These are phyloP conservation scores for Steinernema feltiae DNA, from an alignment of 1,140 invertebrate genomes.

Conservation along the genomic window DNA sequence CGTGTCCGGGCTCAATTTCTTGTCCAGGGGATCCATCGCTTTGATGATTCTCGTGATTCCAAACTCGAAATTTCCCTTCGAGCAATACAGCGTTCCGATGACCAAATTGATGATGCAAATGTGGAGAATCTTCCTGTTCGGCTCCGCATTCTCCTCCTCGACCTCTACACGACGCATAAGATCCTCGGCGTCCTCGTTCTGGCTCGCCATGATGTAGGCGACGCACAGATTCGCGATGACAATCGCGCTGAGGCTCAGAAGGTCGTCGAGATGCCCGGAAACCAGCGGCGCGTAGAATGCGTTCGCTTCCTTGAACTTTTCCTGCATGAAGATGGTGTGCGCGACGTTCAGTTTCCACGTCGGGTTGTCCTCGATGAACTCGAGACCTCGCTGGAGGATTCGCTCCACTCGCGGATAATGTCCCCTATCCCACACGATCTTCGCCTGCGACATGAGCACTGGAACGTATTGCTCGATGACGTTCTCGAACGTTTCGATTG, in stretches of 20 bases:
- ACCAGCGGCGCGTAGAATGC: slow-evolving; percentile 98
- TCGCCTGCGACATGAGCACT: slow-evolving; percentile 95
- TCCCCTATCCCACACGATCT: slow-evolving; percentile 96
- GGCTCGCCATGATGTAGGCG: slow-evolving; percentile 96
- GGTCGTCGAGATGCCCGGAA: slow-evolving; percentile 85
- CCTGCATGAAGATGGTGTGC: slow-evolving; percentile 97
- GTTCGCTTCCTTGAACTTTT: slow-evolving; percentile 90
- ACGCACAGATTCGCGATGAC: slow-evolving; percentile 96
- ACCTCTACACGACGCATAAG: slow-evolving; percentile 97
- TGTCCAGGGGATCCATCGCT: slow-evolving; percentile 87
- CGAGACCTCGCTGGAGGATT: slow-evolving; percentile 68
- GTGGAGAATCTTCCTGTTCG: slow-evolving; percentile 90
- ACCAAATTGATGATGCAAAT: slow-evolving; percentile 97
- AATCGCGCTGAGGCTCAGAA: slow-evolving; percentile 87
- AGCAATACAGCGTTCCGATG: slow-evolving; percentile 92
- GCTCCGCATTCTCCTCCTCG: slow-evolving; percentile 83
- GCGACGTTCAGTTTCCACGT: slow-evolving; percentile 95
- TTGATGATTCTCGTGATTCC: slow-evolving; percentile 94
- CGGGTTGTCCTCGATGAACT: slow-evolving; percentile 95
- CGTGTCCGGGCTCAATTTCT: slow-evolving; percentile 88
- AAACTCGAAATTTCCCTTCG: slow-evolving; percentile 96
- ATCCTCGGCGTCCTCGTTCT: slow-evolving; percentile 98
- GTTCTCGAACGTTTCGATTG: slow-evolving; percentile 3
- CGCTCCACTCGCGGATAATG: slow-evolving; percentile 80
- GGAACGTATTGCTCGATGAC: slow-evolving; percentile 68